Evolutionary conservation across 1,140 invertebrate species (phyloP), one percentile per base, ranked within the genome.

Genomic region (Eubasilissa regina): DNA sequence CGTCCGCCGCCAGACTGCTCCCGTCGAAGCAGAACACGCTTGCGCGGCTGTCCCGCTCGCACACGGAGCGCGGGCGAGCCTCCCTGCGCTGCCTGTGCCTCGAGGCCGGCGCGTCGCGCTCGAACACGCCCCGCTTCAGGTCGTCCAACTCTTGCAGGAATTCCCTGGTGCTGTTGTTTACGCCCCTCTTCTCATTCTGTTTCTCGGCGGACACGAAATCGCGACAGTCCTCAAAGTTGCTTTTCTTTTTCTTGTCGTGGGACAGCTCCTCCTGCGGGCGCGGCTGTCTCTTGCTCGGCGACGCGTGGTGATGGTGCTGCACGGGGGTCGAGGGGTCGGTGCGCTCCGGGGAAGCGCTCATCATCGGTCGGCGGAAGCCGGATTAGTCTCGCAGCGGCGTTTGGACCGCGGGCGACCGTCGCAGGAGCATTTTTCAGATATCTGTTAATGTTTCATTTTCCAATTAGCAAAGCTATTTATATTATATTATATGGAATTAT

Each of bases 11-110:
- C 12, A 15, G n/a, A 10, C 17, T 10, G n/a, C n/a, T 21, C 4
- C n/a, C 55, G 55, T 58, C 55, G 55, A 58, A 58, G 55, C 13
- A 19, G 55, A 58, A 58, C 55, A 58, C 55, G 55, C n/a, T 21
- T 1, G 13, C 17, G n/a, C 11, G 48, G 17, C 55, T 58, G 4
- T 19, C 55, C 9, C 55, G 13, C 55, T 60, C 58, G 58, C 58
- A 60, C n/a, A 60, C 58, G 15, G 58, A 60, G 15, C 58, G 58
- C 13, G 58, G 19, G 19, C 58, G 58, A 19, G 15, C 21, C 58
- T 60, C 58, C 15, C 58, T 15, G 21, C 21, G 15, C 58, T 60
- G 11, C 15, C 58, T 0, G 0, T 19, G 11, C 58, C 58, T 35
- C 1, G 25, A 35, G 25, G 6, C 25, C 25, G 25, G 53, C 12